Conservation (phyloP, 2,797 vertebrate genomes). For the Halcyon chelicuti region DNA sequence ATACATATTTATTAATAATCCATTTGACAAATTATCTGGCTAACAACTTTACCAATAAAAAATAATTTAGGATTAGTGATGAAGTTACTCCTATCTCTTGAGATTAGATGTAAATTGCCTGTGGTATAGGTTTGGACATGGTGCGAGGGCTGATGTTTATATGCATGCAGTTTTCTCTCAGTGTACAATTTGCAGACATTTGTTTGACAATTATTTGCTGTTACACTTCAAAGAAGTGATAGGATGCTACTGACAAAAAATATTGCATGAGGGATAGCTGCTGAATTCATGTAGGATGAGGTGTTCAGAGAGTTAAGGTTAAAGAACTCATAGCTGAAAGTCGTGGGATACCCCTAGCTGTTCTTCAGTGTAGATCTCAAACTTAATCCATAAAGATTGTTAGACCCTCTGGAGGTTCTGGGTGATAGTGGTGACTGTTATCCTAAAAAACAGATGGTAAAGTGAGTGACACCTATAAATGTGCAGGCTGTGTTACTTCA, state of each 20-base stretch:
- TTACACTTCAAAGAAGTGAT: slow-evolving; percentile 29
- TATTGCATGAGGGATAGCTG: background rate
- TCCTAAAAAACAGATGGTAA: slow-evolving; percentile 80
- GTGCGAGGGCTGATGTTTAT: background rate
- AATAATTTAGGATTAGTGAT: slow-evolving; percentile 35
- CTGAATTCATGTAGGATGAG: background rate
- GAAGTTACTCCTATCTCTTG: background rate
- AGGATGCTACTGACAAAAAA: background rate
- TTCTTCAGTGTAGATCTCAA: slow-evolving; percentile 64
- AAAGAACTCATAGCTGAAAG: slow-evolving; percentile 34
- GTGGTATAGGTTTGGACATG: background rate
- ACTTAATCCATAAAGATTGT: slow-evolving; percentile 72
- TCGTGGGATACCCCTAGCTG: slow-evolving; percentile 29
- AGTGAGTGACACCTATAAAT: slow-evolving; percentile 82
- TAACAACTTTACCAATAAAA: slow-evolving; percentile 17
- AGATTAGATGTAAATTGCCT: slow-evolving; percentile 11
- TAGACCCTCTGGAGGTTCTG: slow-evolving; percentile 72
- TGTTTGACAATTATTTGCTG: slow-evolving; percentile 32
- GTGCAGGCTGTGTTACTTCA: slow-evolving; percentile 77
- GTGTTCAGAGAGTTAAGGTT: slow-evolving; percentile 47
- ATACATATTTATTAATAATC: background rate
- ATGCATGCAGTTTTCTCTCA: background rate
- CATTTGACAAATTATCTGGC: background rate
- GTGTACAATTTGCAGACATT: background rate
- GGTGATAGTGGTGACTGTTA: slow-evolving; percentile 76